phyloP scores from a whole-genome alignment of 2,888 invertebrate genomes.

The Meghimatium bilineatum region DNA sequence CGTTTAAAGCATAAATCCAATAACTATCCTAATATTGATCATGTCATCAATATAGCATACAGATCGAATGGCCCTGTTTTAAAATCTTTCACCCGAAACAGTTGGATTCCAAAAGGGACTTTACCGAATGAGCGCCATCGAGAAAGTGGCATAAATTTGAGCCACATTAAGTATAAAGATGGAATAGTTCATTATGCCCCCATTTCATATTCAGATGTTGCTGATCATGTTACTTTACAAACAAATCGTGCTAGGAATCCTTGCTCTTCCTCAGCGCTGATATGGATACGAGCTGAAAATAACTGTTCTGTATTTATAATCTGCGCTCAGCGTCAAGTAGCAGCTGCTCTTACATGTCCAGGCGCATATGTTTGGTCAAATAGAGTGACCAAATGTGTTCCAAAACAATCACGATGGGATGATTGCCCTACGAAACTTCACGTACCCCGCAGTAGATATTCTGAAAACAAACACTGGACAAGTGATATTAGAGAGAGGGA shows the following conservation, averaged over 20 bases:
- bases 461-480: background rate
- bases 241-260: constrained; percentile 25
- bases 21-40: background rate
- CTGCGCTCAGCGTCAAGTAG: constrained; percentile 24
- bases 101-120: background rate
- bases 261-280: background rate
- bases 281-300: constrained; percentile 31
- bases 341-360: constrained; percentile 49
- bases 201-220: background rate
- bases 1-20: background rate
- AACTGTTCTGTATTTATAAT: constrained; percentile 41
- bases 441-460: background rate
- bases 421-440: constrained; percentile 42
- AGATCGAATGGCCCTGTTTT: background rate
- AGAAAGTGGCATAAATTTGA: background rate
- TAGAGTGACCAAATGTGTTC: constrained; percentile 54
- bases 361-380: constrained; percentile 51
- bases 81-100: background rate
- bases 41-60: background rate
- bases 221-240: constrained; percentile 27
- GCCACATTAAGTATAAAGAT: background rate
- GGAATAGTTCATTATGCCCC: background rate
- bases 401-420: constrained; percentile 51
- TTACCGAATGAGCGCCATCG: background rate
- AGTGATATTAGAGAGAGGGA: background rate